Percentiles rank a stretch among this genome's conserved stretches.
Evolutionary conservation across 2,113 vertebrate genomes (phyloP).

Genomic region (Megaleporinus macrocephalus): DNA sequence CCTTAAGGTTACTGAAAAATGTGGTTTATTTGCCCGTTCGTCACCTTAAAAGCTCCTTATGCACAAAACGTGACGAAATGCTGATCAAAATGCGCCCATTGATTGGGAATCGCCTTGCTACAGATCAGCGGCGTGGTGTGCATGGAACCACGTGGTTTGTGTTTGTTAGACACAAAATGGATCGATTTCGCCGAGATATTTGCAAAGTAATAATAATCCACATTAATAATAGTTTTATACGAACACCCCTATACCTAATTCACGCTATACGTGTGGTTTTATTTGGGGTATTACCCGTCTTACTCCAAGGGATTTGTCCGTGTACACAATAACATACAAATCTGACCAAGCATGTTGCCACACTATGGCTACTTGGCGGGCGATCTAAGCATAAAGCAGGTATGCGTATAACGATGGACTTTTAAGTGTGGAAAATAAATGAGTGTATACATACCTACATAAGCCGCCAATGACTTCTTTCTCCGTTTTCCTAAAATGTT

Average conservation of each 20-base stretch:
- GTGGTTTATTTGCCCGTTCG: not conserved
- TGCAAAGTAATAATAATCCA: conserved; percentile 40
- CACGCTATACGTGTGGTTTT: conserved; percentile 28
- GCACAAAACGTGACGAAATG: not conserved
- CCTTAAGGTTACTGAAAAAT: not conserved
- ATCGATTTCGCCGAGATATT: conserved; percentile 74
- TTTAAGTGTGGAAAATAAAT: conserved; percentile 3
- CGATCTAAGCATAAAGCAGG: conserved; percentile 45
- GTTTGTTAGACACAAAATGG: conserved; percentile 86
- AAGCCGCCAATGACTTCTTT: conserved; percentile 97
- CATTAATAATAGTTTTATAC: not conserved
- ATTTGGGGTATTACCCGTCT: conserved; percentile 37
- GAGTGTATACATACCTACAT: conserved; percentile 86
- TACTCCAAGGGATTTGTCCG: conserved; percentile 62
- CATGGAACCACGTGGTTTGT: conserved; percentile 90
- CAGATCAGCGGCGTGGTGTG: conserved; percentile 77
- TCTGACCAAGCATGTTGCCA: conserved; percentile 71
- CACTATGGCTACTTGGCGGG: conserved; percentile 62
- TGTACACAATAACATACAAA: conserved; percentile 77
- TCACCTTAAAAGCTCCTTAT: not conserved
- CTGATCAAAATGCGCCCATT: conserved; percentile 16
- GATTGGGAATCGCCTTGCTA: conserved; percentile 56
- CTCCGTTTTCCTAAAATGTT: conserved; percentile 97
- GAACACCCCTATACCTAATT: not conserved
- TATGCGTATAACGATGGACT: conserved; percentile 21